Evolutionary conservation across 1,140 invertebrate species (phyloP), one percentile per base, ranked within the genome.

Genomic region (Procambarus clarkii): DNA sequence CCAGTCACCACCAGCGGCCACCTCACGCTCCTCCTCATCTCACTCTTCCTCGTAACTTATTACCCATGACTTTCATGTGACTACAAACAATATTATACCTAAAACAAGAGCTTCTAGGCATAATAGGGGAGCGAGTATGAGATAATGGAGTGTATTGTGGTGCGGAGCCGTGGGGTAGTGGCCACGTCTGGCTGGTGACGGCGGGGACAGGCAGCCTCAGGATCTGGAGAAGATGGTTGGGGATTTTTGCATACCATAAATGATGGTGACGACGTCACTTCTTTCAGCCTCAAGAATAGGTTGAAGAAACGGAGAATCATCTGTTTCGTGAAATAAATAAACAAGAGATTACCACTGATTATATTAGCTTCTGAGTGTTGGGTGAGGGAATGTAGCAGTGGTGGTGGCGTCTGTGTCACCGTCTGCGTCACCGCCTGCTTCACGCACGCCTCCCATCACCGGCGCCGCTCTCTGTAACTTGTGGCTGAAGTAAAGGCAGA

Each of bases 261-360:
- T 88, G 96, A 97, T 83, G 98, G 96, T 11, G 98, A 98, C 50
- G 98, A 97, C 0, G 98, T 99, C n/a, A 99, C 95, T 94, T 99
- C 98, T 94, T 99, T 99, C 90, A 99, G 95, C 94, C 99, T 99
- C 80, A 99, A 95, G 96, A 99, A 99, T 97, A 99, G 99, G 94
- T 99, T 99, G 94, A 99, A 99, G 95, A 99, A 99, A 94, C 99
- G 99, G 45, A 99, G 95, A 93, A 99, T 99, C 93, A 99, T 96
- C 96, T 96, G 94, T 92, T 86, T 90, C 78, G 21, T 24, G 71
- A 60, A 58, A 77, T 79, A 83, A 50, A 91, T 80, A 80, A 91
- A 81, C 44, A 21, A 54, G 74, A 71, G 34, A 91, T 74, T 74
- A 15, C 5, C 34, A 34, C 7, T 21, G 60, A 21, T 64, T 64